Evolutionary conservation across 2,888 invertebrate genomes (phyloP).

Genomic region (Corbicula japonica): DNA sequence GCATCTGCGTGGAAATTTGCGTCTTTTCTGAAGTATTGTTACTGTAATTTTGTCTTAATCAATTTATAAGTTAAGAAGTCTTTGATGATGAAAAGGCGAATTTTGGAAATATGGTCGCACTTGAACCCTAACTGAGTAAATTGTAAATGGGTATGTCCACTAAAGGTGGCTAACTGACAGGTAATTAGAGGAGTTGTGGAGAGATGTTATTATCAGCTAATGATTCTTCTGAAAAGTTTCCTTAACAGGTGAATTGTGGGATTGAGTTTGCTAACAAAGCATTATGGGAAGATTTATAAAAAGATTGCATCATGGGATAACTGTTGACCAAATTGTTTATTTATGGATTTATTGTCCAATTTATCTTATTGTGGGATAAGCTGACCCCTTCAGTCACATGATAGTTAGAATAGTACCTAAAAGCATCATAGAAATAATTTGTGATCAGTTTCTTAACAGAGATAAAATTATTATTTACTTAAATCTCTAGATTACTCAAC

Average conservation of each 20-base stretch:
- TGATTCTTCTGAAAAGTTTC: slow-evolving; percentile 12
- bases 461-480: slow-evolving; percentile 30
- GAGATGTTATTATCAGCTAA: slow-evolving; percentile 22
- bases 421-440: slow-evolving; percentile 6
- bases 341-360: slow-evolving; percentile 36
- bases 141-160: slow-evolving; percentile 49
- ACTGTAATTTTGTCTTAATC: slow-evolving; percentile 58
- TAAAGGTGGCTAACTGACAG: slow-evolving; percentile 51
- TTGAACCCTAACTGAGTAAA: slow-evolving; percentile 30
- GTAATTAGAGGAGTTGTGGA: slow-evolving; percentile 41
- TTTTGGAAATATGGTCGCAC: slow-evolving; percentile 20
- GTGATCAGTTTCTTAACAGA: slow-evolving; percentile 10
- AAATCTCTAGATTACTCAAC: slow-evolving; percentile 1
- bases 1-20: slow-evolving; percentile 58
- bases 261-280: slow-evolving; percentile 43
- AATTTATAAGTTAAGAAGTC: slow-evolving; percentile 49
- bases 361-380: slow-evolving; percentile 17
- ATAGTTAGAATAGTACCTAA: slow-evolving; percentile 19
- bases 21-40: slow-evolving; percentile 44
- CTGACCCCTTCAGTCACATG: slow-evolving; percentile 20
- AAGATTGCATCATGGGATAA: slow-evolving; percentile 37
- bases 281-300: slow-evolving; percentile 22
- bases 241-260: slow-evolving; percentile 50
- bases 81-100: slow-evolving; percentile 40
- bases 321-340: slow-evolving; percentile 32